Base-by-base conservation (phyloP, 2,113 vertebrate genomes). In the Astur gentilis region DNA sequence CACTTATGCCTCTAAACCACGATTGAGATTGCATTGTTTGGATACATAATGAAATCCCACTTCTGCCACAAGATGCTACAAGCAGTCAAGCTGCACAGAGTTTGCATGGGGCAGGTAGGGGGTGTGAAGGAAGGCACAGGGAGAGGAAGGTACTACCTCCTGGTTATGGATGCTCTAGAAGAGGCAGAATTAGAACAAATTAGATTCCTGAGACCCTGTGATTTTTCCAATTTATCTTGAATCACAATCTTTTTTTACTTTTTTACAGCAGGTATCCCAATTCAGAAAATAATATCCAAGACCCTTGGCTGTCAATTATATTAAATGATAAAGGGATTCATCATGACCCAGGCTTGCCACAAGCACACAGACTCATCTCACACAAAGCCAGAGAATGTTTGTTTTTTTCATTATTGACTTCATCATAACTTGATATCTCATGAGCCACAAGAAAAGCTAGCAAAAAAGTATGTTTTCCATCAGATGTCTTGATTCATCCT, bases 231-330 rank as follows among this genome's bases (percentile, higher is more conserved):
- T 67, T 76, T 80, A 31, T 67, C 52, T 79, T 92, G n/a, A 75
- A 82, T 22, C 20, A 66, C 11, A 44, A 0, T 15, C 0, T 25
- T 38, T 66, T 20, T 42, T 20, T 11, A 2, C 3, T 50, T 4
- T 67, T 50, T 36, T 32, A 18, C 9, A 32, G 4, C 3, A 55
- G 23, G 9, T 75, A 1, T 54, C 25, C 19, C 4, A 44, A 5
- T 88, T 90, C 85, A 88, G 40, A 80, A 95, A 76, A 47, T 22
- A 65, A 7, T 62, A 36, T 52, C 10, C 31, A 55, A 65, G 20
- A 58, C 40, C 34, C 14, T 73, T 70, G 38, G 4, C 26, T 89
- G 23, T 52, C 72, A 91, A 71, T 23, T 18, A 65, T 72, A 21
- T 4, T 75, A 71, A 84, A 58, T 49, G n/a, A 23, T 58, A 23